Conservation (phyloP, 2,113 vertebrate genomes). For the Regulus satrapa region DNA sequence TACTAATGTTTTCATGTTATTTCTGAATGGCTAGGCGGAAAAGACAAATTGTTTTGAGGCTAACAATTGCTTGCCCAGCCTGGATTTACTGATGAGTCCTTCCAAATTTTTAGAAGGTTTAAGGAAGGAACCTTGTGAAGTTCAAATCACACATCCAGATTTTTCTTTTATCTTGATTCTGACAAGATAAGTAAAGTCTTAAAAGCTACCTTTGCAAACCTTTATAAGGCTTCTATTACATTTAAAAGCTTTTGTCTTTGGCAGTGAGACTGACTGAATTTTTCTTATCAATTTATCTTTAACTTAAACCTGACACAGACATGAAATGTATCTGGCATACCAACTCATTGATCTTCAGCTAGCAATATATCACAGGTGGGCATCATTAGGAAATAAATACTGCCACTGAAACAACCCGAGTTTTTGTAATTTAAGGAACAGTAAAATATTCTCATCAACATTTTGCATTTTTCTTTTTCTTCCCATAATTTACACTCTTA, state of each 20-base stretch:
- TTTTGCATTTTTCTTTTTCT: background rate
- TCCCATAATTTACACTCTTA: rapidly evolving
- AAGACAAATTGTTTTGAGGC: background rate
- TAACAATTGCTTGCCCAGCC: background rate
- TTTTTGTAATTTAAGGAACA: background rate
- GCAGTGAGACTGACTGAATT: background rate
- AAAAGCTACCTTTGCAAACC: background rate
- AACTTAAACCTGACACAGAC: background rate
- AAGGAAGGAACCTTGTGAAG: background rate
- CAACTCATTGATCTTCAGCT: background rate
- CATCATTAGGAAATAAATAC: background rate
- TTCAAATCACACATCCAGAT: background rate
- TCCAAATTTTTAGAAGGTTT: background rate
- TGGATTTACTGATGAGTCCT: background rate
- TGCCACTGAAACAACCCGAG: background rate
- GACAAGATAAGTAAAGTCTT: background rate
- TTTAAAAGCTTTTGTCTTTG: background rate
- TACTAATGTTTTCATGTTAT: background rate
- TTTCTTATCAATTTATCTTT: background rate
- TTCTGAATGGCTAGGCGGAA: background rate
- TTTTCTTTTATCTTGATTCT: background rate
- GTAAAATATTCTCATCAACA: background rate
- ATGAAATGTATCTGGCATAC: background rate
- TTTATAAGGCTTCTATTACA: background rate
- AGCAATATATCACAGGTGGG: background rate